Conservation (phyloP, 2,888 invertebrate genomes). For the Julus scandinavius region DNA sequence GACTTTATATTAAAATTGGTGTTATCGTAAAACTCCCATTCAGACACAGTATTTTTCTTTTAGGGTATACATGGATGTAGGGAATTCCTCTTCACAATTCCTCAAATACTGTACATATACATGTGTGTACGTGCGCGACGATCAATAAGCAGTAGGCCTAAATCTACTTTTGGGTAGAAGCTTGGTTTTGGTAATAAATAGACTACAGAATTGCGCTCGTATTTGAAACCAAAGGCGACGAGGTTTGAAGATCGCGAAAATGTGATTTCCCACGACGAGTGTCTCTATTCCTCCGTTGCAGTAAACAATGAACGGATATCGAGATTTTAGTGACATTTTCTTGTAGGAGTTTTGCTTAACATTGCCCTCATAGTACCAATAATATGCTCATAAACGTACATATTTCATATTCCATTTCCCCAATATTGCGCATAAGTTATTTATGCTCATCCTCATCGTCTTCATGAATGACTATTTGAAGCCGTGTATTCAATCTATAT, state of each 20-base stretch:
- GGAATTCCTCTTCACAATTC: background rate
- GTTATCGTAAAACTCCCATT: background rate
- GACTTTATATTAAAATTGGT: background rate
- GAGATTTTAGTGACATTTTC: background rate
- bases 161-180: background rate
- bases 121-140: background rate
- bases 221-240: slow-evolving; percentile 36
- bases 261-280: slow-evolving; percentile 32
- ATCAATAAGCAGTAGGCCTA: background rate
- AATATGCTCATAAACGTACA: background rate
- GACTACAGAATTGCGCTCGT: background rate
- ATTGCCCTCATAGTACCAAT: background rate
- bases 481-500: too few species aligned
- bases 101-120: background rate
- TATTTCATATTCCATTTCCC: background rate
- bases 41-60: background rate
- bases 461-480: background rate
- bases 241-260: background rate
- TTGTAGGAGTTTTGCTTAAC: background rate
- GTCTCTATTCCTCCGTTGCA: background rate
- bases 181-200: background rate
- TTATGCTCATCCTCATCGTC: background rate
- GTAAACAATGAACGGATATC: slow-evolving; percentile 1
- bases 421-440: too few species aligned
- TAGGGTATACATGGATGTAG: background rate